These are phyloP conservation scores for Neodiprion lecontei DNA, from an alignment of 1,140 invertebrate genomes.

Conservation along the genomic window DNA sequence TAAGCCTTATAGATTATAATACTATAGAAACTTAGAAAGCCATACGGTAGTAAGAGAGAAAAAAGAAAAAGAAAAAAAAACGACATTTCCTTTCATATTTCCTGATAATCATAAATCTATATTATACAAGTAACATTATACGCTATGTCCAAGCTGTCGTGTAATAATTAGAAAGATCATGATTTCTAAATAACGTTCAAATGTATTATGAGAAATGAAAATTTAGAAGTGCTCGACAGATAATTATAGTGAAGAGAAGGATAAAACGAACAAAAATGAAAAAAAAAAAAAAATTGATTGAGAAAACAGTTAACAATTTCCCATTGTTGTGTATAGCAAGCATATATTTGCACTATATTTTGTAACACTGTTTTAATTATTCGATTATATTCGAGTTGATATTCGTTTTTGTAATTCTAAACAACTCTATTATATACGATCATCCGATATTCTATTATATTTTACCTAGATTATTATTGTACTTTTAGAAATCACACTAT, in stretches of 20 bases:
- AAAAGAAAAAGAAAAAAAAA: too few species aligned
- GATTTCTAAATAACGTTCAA: not conserved
- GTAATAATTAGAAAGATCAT: not conserved
- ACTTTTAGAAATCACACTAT: constrained; percentile 56
- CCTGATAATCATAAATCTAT: not conserved
- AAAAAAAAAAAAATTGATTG: constrained; percentile 14
- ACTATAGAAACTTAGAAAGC: constrained; percentile 19
- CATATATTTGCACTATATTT: constrained; percentile 57
- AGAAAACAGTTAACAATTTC: constrained; percentile 21
- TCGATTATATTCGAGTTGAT: constrained; percentile 24
- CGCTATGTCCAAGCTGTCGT: too few species aligned
- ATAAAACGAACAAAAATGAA: constrained; percentile 14
- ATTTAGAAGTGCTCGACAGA: constrained; percentile 6
- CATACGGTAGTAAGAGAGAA: constrained; percentile 24
- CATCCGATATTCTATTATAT: constrained; percentile 39
- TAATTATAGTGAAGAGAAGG: not conserved
- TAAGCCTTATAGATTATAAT: constrained; percentile 8
- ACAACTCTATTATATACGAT: constrained; percentile 24
- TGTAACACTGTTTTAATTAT: constrained; percentile 56
- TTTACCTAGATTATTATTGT: constrained; percentile 48
- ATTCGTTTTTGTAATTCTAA: constrained; percentile 5
- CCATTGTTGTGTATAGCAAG: constrained; percentile 52
- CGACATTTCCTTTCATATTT: not conserved
- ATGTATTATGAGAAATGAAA: not conserved
- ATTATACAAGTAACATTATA: not conserved